Conservation (phyloP, 1,140 invertebrate species). For the Caenorhabditis latens region DNA sequence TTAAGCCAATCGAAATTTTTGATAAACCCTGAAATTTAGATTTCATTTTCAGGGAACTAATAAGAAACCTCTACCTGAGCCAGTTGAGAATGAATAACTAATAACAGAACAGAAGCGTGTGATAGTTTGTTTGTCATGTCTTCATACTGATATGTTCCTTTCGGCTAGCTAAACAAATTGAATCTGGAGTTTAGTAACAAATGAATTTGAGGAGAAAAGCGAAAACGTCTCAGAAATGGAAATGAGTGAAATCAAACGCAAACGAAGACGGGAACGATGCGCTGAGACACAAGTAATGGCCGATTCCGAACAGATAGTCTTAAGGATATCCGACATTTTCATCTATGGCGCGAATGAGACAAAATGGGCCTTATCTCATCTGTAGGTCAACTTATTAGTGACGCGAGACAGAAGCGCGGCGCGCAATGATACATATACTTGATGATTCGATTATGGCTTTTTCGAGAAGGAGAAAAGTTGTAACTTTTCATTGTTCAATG, state of each 20-base stretch:
- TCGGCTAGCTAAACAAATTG: neutral
- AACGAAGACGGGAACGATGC: constrained; percentile 3
- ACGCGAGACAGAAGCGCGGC: constrained; percentile 9
- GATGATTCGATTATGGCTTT: constrained; percentile 31
- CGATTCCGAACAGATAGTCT: constrained; percentile 39
- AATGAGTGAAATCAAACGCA: constrained; percentile 46
- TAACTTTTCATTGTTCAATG: neutral
- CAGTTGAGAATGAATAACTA: neutral
- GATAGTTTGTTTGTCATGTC: neutral
- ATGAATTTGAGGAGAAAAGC: neutral
- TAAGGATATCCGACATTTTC: constrained; percentile 33
- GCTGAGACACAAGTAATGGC: constrained; percentile 50
- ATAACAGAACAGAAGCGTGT: neutral
- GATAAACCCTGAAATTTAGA: neutral
- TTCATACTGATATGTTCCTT: neutral
- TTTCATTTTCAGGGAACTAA: neutral
- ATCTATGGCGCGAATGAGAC: constrained; percentile 49
- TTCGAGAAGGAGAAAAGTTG: neutral
- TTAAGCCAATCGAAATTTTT: constrained; percentile 26
- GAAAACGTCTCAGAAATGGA: constrained; percentile 20
- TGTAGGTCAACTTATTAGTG: constrained; percentile 48
- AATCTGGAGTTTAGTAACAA: neutral
- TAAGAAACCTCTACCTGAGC: neutral
- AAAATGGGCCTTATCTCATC: constrained; percentile 47
- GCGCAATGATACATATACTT: constrained; percentile 40